A percentile compares a stretch with the other conserved stretches of the same genome.
Conservation (phyloP, 2,797 vertebrate species). For the Steatocranus sp. region DNA sequence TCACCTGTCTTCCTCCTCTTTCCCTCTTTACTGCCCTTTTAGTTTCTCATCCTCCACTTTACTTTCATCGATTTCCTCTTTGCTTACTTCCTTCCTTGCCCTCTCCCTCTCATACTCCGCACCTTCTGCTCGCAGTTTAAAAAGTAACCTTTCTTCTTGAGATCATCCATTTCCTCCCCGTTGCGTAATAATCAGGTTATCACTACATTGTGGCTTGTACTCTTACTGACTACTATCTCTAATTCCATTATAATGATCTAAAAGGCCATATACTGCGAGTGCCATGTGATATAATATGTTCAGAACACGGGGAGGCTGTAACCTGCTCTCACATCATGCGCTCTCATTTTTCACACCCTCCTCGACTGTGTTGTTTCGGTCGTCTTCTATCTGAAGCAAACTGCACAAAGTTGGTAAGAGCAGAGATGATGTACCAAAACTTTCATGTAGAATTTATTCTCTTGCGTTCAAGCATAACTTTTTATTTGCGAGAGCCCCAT, state of each 20-base stretch:
- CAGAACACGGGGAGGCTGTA: constrained; percentile 1
- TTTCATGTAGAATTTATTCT: not conserved
- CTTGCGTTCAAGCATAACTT: not conserved
- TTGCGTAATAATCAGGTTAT: constrained; percentile 53
- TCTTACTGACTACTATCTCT: constrained; percentile 46
- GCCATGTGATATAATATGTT: constrained; percentile 32
- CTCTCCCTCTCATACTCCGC: constrained; percentile 2
- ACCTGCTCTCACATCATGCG: not conserved
- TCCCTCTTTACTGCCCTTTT: constrained; percentile 39
- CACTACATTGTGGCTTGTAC: constrained; percentile 50
- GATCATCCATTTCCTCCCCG: constrained; percentile 57
- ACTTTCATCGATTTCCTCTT: constrained; percentile 48
- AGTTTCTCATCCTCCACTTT: constrained; percentile 31
- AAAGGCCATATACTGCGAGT: constrained; percentile 31
- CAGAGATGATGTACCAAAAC: not conserved
- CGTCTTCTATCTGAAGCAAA: not conserved
- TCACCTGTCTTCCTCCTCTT: constrained; percentile 40
- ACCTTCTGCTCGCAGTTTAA: constrained; percentile 30
- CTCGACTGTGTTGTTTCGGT: not conserved
- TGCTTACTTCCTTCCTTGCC: not conserved
- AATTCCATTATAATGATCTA: constrained; percentile 53
- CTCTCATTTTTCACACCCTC: not conserved
- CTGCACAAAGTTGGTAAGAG: not conserved
- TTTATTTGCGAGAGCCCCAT: not conserved
- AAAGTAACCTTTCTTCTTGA: constrained; percentile 21